These are phyloP conservation scores for Hippoglossus hippoglossus DNA, from an alignment of 2,797 vertebrate species.

Conservation along the genomic window DNA sequence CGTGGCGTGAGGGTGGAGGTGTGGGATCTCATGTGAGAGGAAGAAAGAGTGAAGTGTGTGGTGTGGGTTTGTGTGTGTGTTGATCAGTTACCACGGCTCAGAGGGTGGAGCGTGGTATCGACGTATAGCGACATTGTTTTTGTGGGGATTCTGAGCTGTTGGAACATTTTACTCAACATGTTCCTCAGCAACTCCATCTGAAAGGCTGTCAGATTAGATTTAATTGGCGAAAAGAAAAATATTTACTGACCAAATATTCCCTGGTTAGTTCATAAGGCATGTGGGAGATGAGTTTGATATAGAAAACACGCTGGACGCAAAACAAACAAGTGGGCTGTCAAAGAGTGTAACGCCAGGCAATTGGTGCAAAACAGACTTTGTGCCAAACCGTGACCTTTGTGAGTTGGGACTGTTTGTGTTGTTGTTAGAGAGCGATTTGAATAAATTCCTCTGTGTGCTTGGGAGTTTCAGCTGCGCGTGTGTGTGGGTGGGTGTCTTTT, in stretches of 20 bases:
- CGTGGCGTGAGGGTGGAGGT: too few species aligned
- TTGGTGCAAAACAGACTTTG: slow-evolving; percentile 71
- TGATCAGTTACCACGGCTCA: slow-evolving; percentile 3
- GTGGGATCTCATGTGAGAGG: too few species aligned
- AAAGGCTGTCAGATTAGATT: slow-evolving; percentile 33
- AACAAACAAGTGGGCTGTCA: slow-evolving; percentile 69
- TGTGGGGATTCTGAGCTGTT: slow-evolving; percentile 29
- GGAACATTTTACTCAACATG: slow-evolving; percentile 27
- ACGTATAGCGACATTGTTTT: too few species aligned
- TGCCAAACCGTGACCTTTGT: slow-evolving; percentile 72
- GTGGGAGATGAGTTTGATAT: slow-evolving; percentile 61
- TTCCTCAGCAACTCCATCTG: slow-evolving; percentile 16
- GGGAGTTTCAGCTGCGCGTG: slow-evolving; percentile 33
- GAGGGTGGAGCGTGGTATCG: slow-evolving; percentile 1
- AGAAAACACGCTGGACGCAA: slow-evolving; percentile 51
- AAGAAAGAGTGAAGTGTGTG: too few species aligned
- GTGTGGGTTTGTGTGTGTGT: too few species aligned
- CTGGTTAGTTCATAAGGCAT: slow-evolving; percentile 42
- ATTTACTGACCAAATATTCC: slow-evolving; percentile 47
- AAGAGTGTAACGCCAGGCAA: slow-evolving; percentile 64
- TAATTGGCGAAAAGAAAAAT: slow-evolving; percentile 38
- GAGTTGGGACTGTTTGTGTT: slow-evolving; percentile 48
- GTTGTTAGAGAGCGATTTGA: slow-evolving; percentile 32
- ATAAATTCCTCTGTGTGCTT: slow-evolving; percentile 25
- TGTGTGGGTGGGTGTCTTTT: slow-evolving; percentile 29